Evolutionary conservation across 2,888 invertebrate genomes (phyloP).

Genomic region (Sphaeridia pumilis): DNA sequence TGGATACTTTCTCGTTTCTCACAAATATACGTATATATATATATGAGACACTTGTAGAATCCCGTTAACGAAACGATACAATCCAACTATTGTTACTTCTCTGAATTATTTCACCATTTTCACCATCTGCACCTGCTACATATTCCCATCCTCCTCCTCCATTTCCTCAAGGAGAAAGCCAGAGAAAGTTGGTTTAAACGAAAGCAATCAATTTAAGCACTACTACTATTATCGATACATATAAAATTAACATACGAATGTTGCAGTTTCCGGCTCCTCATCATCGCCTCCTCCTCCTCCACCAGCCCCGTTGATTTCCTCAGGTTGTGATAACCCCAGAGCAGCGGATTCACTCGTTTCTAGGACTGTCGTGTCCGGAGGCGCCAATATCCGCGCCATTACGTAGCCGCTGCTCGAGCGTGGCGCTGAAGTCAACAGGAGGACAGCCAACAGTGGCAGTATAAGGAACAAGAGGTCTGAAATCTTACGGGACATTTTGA

Average conservation of each 20-base stretch:
- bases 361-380: not conserved
- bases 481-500: not conserved
- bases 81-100: not conserved
- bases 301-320: not conserved
- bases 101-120: not conserved
- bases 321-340: not conserved
- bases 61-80: not conserved
- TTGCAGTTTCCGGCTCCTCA: not conserved
- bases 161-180: not conserved
- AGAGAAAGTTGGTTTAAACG: not conserved
- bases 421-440: no score
- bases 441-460: no score
- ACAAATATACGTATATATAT: no score
- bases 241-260: constrained; percentile 2
- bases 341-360: not conserved
- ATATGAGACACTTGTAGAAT: no score
- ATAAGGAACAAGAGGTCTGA: not conserved
- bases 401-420: no score
- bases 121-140: not conserved
- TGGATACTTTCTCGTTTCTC: no score
- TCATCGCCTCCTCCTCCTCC: not conserved
- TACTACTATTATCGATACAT: no score
- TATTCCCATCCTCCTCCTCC: not conserved
- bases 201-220: not conserved
- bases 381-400: not conserved